phyloP scores from a whole-genome alignment of 2,888 invertebrate genomes.

The Aradus depressus region DNA sequence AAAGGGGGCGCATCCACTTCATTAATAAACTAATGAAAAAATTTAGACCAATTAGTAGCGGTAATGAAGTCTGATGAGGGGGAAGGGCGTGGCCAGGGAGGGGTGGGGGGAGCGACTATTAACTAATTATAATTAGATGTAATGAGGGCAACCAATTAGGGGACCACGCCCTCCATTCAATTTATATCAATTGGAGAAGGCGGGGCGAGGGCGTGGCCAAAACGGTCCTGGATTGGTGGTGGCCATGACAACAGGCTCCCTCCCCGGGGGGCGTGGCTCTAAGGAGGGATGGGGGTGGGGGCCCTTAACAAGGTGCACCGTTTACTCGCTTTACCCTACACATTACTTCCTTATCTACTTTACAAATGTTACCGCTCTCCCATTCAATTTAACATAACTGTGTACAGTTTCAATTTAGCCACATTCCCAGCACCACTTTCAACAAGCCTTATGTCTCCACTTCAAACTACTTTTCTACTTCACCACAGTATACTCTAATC shows the following conservation, averaged over 20 bases:
- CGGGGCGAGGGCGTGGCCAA: background rate
- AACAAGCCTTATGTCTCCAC: too few species aligned
- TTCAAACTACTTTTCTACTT: too few species aligned
- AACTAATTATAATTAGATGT: constrained; percentile 7
- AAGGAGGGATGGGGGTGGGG: too few species aligned
- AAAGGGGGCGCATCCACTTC: too few species aligned
- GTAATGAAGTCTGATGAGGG: too few species aligned
- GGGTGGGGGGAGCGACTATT: constrained; percentile 3
- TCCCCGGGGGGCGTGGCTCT: too few species aligned
- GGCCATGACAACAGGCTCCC: constrained; percentile 13
- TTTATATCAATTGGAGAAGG: constrained; percentile 17
- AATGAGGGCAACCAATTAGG: constrained; percentile 14
- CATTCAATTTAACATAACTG: constrained; percentile 16
- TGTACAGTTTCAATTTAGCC: constrained; percentile 13
- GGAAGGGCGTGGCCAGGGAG: too few species aligned
- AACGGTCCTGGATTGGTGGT: constrained; percentile 2
- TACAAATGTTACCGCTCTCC: constrained; percentile 6
- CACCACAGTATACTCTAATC: too few species aligned
- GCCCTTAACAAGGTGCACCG: too few species aligned
- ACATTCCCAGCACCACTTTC: too few species aligned
- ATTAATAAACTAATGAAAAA: too few species aligned
- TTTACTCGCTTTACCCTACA: background rate
- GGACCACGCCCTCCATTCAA: constrained; percentile 7
- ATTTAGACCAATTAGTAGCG: too few species aligned
- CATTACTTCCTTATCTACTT: constrained; percentile 13